Evolutionary conservation across 2,797 vertebrate genomes (phyloP).

Genomic region (Emydoidea blandingii): DNA sequence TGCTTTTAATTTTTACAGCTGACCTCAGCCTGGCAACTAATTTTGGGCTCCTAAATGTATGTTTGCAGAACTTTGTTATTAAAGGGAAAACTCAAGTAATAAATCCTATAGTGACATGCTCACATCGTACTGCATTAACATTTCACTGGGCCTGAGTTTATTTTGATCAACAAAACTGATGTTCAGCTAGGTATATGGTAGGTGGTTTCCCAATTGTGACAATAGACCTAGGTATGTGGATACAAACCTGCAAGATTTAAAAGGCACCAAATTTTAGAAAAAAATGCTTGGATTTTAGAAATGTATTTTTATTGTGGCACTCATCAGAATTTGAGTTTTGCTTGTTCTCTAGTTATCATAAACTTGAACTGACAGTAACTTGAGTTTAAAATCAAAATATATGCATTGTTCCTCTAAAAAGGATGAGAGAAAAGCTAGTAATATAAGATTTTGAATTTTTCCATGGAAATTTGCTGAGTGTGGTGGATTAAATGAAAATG

Average conservation of each 20-base stretch:
- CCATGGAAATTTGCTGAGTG: neutral
- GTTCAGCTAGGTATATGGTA: neutral
- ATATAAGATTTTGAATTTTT: neutral
- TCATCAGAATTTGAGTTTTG: neutral
- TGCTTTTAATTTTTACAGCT: neutral
- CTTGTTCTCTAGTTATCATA: neutral
- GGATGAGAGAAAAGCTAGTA: neutral
- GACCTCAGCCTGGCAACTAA: neutral
- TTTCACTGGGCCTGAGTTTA: neutral
- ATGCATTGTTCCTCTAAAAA: neutral
- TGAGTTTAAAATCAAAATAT: neutral
- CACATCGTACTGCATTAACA: neutral
- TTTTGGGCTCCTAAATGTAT: neutral
- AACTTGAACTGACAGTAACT: neutral
- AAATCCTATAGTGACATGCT: neutral
- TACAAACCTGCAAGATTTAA: neutral
- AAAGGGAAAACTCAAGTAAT: neutral
- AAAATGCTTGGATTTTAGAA: neutral
- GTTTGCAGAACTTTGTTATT: neutral
- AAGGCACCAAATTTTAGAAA: neutral
- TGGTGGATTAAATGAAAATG: neutral
- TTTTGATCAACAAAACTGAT: neutral
- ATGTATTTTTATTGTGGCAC: neutral
- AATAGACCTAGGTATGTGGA: neutral
- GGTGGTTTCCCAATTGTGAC: neutral